These are phyloP conservation scores for Sebastes reedi DNA, from an alignment of 2,797 vertebrate species.

Conservation along the genomic window DNA sequence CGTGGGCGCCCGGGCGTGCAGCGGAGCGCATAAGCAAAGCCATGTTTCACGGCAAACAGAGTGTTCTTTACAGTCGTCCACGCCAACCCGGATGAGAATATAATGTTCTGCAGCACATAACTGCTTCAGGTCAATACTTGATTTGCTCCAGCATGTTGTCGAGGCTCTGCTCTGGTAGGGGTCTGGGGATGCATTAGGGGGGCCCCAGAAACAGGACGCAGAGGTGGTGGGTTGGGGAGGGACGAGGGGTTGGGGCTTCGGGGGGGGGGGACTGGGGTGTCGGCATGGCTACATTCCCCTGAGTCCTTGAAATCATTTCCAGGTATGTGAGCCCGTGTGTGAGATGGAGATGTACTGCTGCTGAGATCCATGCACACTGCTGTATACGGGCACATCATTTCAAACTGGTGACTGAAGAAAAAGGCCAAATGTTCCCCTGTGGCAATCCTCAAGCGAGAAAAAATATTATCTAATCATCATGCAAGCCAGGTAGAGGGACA, in stretches of 20 bases:
- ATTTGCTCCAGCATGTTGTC: conserved; percentile 93
- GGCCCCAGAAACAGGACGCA: conserved; percentile 73
- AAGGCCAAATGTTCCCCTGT: conserved; percentile 34
- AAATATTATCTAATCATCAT: conserved; percentile 83
- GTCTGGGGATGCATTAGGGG: conserved; percentile 91
- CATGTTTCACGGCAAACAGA: conserved; percentile 94
- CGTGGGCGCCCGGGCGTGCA: conserved; percentile 81
- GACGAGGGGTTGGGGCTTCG: not conserved
- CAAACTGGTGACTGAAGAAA: conserved; percentile 35
- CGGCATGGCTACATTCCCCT: conserved; percentile 24
- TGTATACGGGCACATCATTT: conserved; percentile 33
- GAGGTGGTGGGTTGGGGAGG: conserved; percentile 32
- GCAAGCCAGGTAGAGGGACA: conserved; percentile 58
- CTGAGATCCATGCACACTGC: conserved; percentile 16
- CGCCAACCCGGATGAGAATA: conserved; percentile 94
- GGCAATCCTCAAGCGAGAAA: conserved; percentile 45
- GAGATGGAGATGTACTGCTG: conserved; percentile 23
- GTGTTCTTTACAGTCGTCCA: conserved; percentile 92
- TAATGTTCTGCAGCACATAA: conserved; percentile 94
- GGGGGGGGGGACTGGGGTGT: conserved; percentile 25
- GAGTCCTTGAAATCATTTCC: conserved; percentile 60
- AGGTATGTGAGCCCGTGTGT: conserved; percentile 27
- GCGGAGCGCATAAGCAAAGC: conserved; percentile 93
- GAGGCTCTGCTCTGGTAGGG: conserved; percentile 84
- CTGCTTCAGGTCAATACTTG: conserved; percentile 96